Evolutionary conservation across 2,113 vertebrate species (phyloP).

Genomic region (Megalops atlanticus): DNA sequence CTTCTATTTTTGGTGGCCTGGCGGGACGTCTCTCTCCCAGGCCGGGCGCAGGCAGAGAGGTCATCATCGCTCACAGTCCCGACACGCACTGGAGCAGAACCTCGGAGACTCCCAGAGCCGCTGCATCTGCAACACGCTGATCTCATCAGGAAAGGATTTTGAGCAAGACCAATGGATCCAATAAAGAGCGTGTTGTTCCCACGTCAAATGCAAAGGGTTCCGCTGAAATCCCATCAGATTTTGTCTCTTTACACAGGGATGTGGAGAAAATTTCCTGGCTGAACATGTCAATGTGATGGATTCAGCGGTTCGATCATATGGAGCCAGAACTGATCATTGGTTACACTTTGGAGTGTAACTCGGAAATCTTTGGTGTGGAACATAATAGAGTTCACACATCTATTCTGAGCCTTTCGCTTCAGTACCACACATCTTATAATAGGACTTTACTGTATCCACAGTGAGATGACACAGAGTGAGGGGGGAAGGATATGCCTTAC

Average conservation of each 20-base stretch:
- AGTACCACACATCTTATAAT: background rate
- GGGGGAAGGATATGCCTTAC: background rate
- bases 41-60: background rate
- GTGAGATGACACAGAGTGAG: background rate
- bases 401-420: background rate
- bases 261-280: background rate
- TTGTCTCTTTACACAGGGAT: background rate
- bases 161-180: background rate
- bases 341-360: background rate
- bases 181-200: background rate
- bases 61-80: background rate
- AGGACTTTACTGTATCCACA: background rate
- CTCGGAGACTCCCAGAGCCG: background rate
- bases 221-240: background rate
- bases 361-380: background rate
- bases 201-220: background rate
- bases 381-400: background rate
- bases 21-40: too few relatives aligned
- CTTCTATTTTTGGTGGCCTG: too few relatives aligned
- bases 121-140: background rate
- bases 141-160: background rate
- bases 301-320: too few relatives aligned
- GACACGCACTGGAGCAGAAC: background rate
- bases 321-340: too few relatives aligned
- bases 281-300: background rate